Evolutionary conservation across 92 coral and sea anemone species (phyloP).

Genomic region (Zoanthus gigantus): DNA sequence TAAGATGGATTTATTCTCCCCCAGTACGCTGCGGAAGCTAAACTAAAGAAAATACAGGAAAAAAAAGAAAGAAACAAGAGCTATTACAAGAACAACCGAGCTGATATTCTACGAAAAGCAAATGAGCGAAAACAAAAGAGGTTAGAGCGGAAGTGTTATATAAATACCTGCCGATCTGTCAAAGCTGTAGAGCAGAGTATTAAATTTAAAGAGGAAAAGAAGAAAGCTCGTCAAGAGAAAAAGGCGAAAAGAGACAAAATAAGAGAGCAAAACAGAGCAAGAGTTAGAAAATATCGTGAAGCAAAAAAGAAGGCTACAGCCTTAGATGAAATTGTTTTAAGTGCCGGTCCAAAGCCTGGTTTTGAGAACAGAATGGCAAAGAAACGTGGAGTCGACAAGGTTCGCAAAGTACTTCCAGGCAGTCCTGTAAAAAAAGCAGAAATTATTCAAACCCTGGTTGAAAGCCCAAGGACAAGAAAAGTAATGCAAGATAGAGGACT

Average conservation of each 20-base stretch:
- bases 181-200: conserved; percentile 4
- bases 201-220: conserved; percentile 1
- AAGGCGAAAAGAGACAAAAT: conserved; percentile 30
- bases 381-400: conserved; percentile 25
- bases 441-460: conserved; percentile 12
- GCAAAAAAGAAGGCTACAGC: conserved; percentile 19
- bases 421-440: conserved; percentile 27
- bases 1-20: conserved; percentile 18
- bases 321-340: conserved; percentile 17
- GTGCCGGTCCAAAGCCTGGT: conserved; percentile 6
- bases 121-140: conserved; percentile 24
- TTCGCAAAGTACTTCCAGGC: conserved; percentile 16
- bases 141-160: background rate
- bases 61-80: conserved; percentile 18
- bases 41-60: conserved; percentile 1
- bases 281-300: conserved; percentile 26
- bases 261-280: conserved; percentile 28
- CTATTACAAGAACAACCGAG: conserved; percentile 24
- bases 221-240: conserved; percentile 18
- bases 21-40: conserved; percentile 25
- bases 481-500: conserved; percentile 8
- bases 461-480: conserved; percentile 10
- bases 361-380: conserved; percentile 25
- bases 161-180: conserved; percentile 33
- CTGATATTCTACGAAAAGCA: conserved; percentile 2